Percentiles rank a stretch among this genome's conserved stretches.
These are phyloP conservation scores for Radopholus similis DNA, from an alignment of 1,140 invertebrate genomes.

Conservation along the genomic window DNA sequence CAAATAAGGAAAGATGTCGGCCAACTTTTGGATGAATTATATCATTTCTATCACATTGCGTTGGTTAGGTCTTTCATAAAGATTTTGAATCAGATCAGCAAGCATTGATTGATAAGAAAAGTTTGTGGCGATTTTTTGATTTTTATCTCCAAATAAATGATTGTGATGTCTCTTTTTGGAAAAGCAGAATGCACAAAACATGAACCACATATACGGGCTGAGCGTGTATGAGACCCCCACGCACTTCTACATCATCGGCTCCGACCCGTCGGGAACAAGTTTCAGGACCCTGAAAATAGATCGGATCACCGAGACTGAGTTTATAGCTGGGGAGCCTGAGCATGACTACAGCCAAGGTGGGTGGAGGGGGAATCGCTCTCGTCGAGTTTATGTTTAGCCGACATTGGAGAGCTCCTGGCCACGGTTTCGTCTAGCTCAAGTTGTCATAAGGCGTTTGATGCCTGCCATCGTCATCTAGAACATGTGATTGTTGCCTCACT, in stretches of 20 bases:
- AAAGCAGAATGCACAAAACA: neutral
- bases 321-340: conserved; percentile 52
- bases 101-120: neutral
- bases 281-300: conserved; percentile 56
- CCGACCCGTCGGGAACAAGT: conserved; percentile 44
- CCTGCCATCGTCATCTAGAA: neutral
- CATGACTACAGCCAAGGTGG: conserved; percentile 43
- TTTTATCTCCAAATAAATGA: neutral
- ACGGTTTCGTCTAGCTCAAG: conserved; percentile 57
- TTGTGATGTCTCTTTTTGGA: too few relatives aligned
- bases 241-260: conserved; percentile 57
- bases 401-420: conserved; percentile 51
- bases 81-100: neutral
- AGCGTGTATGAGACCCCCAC: conserved; percentile 53
- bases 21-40: neutral
- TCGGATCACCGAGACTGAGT: conserved; percentile 38
- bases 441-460: conserved; percentile 18
- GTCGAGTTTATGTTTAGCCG: conserved; percentile 9
- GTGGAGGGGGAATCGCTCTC: too few relatives aligned
- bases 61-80: neutral
- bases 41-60: neutral
- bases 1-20: neutral
- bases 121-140: neutral
- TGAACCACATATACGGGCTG: conserved; percentile 18
- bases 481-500: neutral